A percentile compares a stretch with the other conserved stretches of the same genome.
Conservation (phyloP, 1,140 invertebrate species). For the Heliothis subflexa region DNA sequence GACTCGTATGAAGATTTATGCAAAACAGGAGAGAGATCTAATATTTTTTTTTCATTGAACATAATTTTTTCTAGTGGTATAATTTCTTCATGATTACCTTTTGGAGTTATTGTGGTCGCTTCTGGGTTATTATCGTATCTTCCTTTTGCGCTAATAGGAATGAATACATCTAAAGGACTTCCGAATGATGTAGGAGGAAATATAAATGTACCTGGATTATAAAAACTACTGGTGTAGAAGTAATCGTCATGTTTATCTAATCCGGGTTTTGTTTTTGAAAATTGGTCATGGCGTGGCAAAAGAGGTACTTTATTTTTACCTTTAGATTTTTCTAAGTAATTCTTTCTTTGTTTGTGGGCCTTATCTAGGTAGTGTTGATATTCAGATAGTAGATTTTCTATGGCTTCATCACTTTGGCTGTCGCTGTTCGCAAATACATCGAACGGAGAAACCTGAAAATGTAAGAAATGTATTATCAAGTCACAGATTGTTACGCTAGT, state of each 20-base stretch:
- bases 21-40: conserved; percentile 46
- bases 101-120: conserved; percentile 27
- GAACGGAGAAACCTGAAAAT: conserved; percentile 64
- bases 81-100: conserved; percentile 46
- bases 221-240: conserved; percentile 46
- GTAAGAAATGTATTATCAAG: not conserved
- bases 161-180: conserved; percentile 62
- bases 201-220: conserved; percentile 45
- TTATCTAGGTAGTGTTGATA: conserved; percentile 79
- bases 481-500: not conserved
- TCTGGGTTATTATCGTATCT: conserved; percentile 50
- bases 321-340: conserved; percentile 70
- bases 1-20: conserved; percentile 41
- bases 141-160: conserved; percentile 55
- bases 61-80: conserved; percentile 50
- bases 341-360: conserved; percentile 71
- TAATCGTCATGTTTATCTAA: conserved; percentile 55
- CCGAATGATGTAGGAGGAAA: conserved; percentile 50
- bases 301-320: conserved; percentile 76
- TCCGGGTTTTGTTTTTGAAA: conserved; percentile 60
- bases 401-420: conserved; percentile 74
- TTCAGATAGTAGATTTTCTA: conserved; percentile 73
- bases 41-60: conserved; percentile 54
- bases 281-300: conserved; percentile 67
- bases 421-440: conserved; percentile 59